A percentile compares a stretch with the other conserved stretches of the same genome.
phyloP scores from a whole-genome alignment of 1,140 invertebrate species.

The Heliconius melpomene region DNA sequence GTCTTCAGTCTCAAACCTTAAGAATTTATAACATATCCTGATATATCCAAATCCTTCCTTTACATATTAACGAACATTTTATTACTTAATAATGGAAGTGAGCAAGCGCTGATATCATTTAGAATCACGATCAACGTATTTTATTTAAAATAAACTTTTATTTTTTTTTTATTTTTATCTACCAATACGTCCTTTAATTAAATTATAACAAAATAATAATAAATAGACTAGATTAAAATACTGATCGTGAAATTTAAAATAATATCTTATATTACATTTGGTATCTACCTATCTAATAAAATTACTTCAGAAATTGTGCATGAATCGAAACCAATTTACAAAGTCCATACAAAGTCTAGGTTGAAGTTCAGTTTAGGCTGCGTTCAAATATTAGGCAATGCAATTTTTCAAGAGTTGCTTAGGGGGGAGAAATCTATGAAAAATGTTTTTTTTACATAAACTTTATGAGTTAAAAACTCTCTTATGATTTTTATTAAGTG shows the following conservation, averaged over 20 bases:
- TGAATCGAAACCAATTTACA: conserved; percentile 52
- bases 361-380: not conserved
- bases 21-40: conserved; percentile 38
- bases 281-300: conserved; percentile 71
- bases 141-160: not conserved
- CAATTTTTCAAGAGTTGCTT: too few relatives aligned
- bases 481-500: too few relatives aligned
- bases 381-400: too few relatives aligned
- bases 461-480: too few relatives aligned
- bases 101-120: conserved; percentile 52
- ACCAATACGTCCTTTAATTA: conserved; percentile 1
- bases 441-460: too few relatives aligned
- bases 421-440: too few relatives aligned
- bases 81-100: conserved; percentile 56
- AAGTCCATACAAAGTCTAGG: conserved; percentile 17
- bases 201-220: not conserved
- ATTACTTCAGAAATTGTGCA: conserved; percentile 74
- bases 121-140: conserved; percentile 33
- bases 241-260: conserved; percentile 29
- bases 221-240: conserved; percentile 24
- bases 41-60: conserved; percentile 35
- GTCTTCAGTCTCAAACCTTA: conserved; percentile 59
- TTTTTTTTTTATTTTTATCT: not conserved
- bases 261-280: conserved; percentile 59
- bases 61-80: conserved; percentile 20